These are phyloP conservation scores for Syrmaticus mikado DNA, from an alignment of 2,113 vertebrate genomes.

Conservation along the genomic window DNA sequence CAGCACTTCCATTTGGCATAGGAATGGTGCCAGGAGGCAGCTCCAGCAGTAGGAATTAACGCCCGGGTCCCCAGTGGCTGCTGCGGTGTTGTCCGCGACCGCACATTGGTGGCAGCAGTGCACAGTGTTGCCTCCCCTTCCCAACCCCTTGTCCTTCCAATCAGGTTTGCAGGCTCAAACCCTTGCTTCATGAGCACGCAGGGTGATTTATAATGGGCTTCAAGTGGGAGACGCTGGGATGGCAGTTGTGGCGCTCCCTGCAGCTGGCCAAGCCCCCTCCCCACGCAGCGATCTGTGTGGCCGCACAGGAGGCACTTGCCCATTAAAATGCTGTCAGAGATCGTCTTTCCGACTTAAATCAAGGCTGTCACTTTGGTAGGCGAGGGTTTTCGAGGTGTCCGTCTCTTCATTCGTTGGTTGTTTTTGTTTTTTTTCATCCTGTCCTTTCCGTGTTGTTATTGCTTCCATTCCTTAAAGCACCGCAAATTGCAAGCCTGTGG, in stretches of 20 bases:
- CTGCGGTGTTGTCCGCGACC: background rate
- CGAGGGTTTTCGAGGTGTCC: background rate
- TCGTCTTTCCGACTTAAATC: background rate
- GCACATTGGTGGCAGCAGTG: rapidly evolving
- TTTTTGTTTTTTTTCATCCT: background rate
- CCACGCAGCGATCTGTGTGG: background rate
- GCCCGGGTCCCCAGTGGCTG: background rate
- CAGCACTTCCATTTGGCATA: slow-evolving; percentile 18
- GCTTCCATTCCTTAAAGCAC: slow-evolving; percentile 2
- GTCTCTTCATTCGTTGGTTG: background rate
- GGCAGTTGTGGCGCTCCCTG: rapidly evolving
- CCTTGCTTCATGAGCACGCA: background rate
- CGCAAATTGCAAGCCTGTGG: slow-evolving; percentile 1
- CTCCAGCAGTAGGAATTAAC: background rate
- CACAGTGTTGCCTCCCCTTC: background rate
- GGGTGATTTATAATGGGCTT: slow-evolving; percentile 52
- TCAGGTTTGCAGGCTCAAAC: background rate
- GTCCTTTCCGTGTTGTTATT: background rate
- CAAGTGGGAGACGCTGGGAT: background rate
- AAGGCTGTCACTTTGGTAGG: background rate
- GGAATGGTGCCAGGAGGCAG: background rate
- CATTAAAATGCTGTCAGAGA: slow-evolving; percentile 33
- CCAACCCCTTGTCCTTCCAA: background rate
- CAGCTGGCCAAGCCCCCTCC: background rate
- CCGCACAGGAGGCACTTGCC: background rate